These are phyloP conservation scores for Tenualosa ilisha DNA, from an alignment of 2,797 vertebrate species.

Conservation along the genomic window DNA sequence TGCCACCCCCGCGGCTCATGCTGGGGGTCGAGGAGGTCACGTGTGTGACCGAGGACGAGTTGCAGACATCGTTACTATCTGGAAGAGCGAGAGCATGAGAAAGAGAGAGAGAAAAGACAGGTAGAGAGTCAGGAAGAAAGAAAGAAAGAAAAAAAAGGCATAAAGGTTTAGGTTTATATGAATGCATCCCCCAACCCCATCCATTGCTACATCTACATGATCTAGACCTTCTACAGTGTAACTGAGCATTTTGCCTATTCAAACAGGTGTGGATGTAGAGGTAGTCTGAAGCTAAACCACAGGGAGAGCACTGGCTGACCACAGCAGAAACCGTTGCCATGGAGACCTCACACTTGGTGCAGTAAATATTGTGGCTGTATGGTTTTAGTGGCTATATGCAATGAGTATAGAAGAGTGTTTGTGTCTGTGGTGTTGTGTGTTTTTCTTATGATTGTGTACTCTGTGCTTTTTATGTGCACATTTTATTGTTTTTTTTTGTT, in stretches of 20 bases:
- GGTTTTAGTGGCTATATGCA: neutral
- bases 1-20: conserved; percentile 72
- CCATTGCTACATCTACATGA: neutral
- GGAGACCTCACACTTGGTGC: neutral
- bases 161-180: neutral
- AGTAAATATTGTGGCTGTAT: neutral
- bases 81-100: neutral
- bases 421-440: neutral
- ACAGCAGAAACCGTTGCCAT: neutral
- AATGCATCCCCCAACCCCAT: neutral
- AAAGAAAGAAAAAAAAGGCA: neutral
- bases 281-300: neutral
- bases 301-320: conserved; percentile 1
- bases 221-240: neutral
- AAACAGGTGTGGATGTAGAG: neutral
- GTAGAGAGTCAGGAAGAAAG: neutral
- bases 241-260: neutral
- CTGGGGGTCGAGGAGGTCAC: conserved; percentile 66
- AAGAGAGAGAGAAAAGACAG: neutral
- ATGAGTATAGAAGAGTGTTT: too few relatives aligned
- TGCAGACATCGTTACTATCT: conserved; percentile 71
- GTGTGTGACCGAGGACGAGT: conserved; percentile 71
- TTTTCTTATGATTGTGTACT: neutral
- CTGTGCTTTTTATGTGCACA: neutral
- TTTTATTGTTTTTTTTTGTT: neutral